phyloP scores from a whole-genome alignment of 2,797 vertebrate species.

The Poeciliopsis turneri region DNA sequence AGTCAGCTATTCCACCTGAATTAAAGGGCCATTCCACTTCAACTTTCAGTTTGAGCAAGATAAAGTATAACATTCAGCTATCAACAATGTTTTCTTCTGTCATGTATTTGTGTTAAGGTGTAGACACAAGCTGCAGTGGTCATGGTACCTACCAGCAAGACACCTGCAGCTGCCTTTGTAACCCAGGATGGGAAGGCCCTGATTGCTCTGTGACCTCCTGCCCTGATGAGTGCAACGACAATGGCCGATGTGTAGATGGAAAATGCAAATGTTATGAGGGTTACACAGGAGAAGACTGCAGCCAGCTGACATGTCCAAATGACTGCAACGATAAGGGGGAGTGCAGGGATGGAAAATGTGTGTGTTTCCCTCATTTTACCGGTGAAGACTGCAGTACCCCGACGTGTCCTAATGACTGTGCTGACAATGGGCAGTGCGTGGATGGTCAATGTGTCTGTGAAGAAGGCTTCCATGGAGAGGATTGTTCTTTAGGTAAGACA shows the following conservation, averaged over 20 bases:
- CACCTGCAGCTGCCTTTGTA: slow-evolving; percentile 84
- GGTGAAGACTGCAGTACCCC: slow-evolving; percentile 84
- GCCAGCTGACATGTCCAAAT: slow-evolving; percentile 77
- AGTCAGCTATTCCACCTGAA: background rate
- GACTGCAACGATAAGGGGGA: slow-evolving; percentile 86
- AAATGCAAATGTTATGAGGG: slow-evolving; percentile 83
- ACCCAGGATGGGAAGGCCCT: slow-evolving; percentile 86
- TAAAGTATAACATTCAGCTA: background rate
- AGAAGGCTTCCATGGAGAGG: slow-evolving; percentile 82
- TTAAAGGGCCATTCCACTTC: background rate
- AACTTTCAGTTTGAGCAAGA: background rate
- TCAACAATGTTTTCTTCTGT: background rate
- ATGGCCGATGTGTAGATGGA: slow-evolving; percentile 83
- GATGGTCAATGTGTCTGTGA: slow-evolving; percentile 86
- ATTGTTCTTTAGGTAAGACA: slow-evolving; percentile 82
- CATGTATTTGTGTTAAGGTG: slow-evolving; percentile 55
- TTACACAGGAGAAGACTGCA: slow-evolving; percentile 84
- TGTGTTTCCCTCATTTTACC: slow-evolving; percentile 80
- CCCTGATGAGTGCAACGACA: slow-evolving; percentile 84
- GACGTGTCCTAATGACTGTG: slow-evolving; percentile 84
- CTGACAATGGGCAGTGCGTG: slow-evolving; percentile 84
- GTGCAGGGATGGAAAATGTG: slow-evolving; percentile 84
- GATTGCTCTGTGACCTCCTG: slow-evolving; percentile 85
- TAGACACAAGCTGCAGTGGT: slow-evolving; percentile 81
- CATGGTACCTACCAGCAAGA: slow-evolving; percentile 80